Evolutionary conservation across 2,888 invertebrate genomes (phyloP).

Genomic region (Pollenia angustigena): DNA sequence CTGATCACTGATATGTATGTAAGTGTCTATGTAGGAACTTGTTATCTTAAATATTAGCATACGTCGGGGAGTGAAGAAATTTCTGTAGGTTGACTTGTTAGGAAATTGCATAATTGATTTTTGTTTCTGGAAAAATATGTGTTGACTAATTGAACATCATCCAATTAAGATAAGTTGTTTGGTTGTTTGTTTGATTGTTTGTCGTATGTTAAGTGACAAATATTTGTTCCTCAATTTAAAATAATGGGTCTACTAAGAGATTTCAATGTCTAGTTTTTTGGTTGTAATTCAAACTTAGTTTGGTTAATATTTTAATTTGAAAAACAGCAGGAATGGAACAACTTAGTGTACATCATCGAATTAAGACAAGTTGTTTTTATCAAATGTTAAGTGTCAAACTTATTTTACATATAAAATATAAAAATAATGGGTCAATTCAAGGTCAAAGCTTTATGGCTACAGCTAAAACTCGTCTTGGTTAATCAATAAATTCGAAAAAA

Average conservation of each 20-base stretch:
- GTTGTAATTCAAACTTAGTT: background rate
- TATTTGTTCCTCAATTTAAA: background rate
- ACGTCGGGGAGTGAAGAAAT: conserved; percentile 10
- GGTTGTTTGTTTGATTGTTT: background rate
- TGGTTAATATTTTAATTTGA: background rate
- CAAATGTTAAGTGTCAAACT: too few species aligned
- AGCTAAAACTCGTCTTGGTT: too few species aligned
- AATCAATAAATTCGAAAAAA: too few species aligned
- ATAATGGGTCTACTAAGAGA: background rate
- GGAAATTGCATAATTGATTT: conserved; percentile 52
- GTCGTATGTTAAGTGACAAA: background rate
- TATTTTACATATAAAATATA: too few species aligned
- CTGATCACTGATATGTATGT: too few species aligned
- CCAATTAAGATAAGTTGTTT: conserved; percentile 19
- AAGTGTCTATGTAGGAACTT: background rate
- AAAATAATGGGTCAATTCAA: too few species aligned
- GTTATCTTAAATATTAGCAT: conserved; percentile 1
- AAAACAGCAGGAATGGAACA: background rate
- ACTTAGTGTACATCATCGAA: background rate
- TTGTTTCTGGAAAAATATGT: background rate
- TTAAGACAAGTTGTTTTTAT: background rate
- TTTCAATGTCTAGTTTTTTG: conserved; percentile 1
- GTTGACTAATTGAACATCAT: conserved; percentile 34
- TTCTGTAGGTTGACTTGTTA: background rate
- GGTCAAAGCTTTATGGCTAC: too few species aligned